Conservation (phyloP, 2,113 vertebrate genomes). For the Thermophis baileyi region DNA sequence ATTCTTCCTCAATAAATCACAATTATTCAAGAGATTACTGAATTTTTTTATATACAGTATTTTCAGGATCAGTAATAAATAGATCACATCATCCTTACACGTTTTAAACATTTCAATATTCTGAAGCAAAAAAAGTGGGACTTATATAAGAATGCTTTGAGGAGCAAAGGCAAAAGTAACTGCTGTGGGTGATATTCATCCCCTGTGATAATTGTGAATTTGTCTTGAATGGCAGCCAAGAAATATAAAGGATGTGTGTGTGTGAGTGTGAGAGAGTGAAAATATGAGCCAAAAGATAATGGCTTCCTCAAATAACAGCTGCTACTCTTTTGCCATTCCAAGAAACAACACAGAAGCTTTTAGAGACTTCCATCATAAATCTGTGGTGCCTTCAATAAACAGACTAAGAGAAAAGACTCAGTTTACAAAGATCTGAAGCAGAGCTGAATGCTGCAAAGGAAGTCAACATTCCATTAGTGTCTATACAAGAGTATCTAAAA, state of each 20-base stretch:
- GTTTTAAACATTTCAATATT: neutral
- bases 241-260: neutral
- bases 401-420: neutral
- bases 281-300: constrained; percentile 1
- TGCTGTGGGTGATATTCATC: neutral
- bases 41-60: neutral
- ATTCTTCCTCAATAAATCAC: neutral
- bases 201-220: neutral
- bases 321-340: neutral
- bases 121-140: neutral
- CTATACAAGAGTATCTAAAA: neutral
- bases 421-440: neutral
- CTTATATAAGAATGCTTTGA: neutral
- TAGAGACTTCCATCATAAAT: neutral
- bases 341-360: constrained; percentile 4
- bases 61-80: neutral
- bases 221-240: neutral
- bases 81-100: neutral
- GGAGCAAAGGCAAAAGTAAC: neutral
- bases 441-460: neutral
- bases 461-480: neutral
- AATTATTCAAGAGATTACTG: neutral
- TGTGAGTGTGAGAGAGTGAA: neutral
- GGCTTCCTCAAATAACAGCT: constrained; percentile 3
- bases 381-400: neutral